phyloP scores from a whole-genome alignment of 2,113 vertebrate genomes.

The Sterrhoptilus dennistouni region DNA sequence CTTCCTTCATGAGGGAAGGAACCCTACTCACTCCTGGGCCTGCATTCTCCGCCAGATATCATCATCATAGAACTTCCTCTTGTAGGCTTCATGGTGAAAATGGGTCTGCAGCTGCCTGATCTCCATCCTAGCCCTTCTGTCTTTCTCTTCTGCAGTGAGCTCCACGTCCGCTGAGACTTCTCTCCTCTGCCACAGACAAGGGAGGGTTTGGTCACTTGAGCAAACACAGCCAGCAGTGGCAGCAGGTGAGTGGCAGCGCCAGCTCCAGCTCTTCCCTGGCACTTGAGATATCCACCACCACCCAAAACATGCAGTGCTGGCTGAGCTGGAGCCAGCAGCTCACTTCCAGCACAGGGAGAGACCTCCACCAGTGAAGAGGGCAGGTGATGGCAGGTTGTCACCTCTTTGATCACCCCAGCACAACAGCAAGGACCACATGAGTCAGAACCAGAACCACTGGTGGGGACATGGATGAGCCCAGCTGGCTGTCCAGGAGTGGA shows the following conservation, averaged over 20 bases:
- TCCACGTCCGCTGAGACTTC: neutral
- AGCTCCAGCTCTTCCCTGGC: neutral
- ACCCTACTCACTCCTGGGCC: conserved; percentile 70
- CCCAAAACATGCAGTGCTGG: neutral
- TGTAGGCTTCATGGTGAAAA: conserved; percentile 34
- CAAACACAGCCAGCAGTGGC: neutral
- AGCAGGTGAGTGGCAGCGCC: neutral
- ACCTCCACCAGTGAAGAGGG: neutral
- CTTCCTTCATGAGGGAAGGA: no score
- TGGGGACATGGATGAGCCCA: neutral
- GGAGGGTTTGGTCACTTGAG: neutral
- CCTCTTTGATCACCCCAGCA: neutral
- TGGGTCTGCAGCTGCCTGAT: conserved; percentile 60
- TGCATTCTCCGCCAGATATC: neutral
- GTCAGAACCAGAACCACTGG: neutral
- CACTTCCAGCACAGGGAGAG: neutral
- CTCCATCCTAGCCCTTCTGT: neutral
- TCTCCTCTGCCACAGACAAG: neutral
- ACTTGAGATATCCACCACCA: neutral
- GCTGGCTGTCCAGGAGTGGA: neutral
- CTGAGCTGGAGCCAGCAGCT: neutral
- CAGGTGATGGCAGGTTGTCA: neutral
- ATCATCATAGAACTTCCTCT: conserved; percentile 11
- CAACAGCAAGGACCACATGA: accelerated
- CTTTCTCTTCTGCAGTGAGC: neutral